These are phyloP conservation scores for Aphis gossypii DNA, from an alignment of 1,140 invertebrate species.

Conservation along the genomic window DNA sequence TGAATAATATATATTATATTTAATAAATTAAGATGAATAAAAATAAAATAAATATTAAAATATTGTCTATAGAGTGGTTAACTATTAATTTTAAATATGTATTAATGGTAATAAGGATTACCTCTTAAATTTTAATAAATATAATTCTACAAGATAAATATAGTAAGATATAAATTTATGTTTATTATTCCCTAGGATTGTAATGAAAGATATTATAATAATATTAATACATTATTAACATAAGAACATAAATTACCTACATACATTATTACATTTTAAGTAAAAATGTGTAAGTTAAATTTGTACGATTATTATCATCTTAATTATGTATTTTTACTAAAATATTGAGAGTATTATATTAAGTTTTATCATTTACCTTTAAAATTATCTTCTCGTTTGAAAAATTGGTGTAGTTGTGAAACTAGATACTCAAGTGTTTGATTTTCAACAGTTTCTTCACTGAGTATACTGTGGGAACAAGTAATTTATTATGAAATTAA, in stretches of 20 bases:
- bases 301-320: too few species aligned
- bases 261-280: background rate
- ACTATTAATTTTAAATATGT: background rate
- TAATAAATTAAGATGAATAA: background rate
- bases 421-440: conserved; percentile 73
- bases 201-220: background rate
- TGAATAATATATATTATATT: conserved; percentile 56
- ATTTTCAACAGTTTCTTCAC: conserved; percentile 72
- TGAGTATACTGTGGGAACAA: conserved; percentile 67
- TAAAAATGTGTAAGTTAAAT: background rate
- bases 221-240: background rate
- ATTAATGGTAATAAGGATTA: background rate
- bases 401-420: conserved; percentile 73
- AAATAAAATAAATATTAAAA: too few species aligned
- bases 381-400: conserved; percentile 60
- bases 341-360: background rate
- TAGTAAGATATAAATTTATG: background rate
- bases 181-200: background rate
- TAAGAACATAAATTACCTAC: background rate
- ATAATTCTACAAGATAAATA: background rate
- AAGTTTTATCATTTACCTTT: conserved; percentile 58
- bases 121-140: background rate
- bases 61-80: background rate
- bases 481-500: background rate
- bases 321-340: background rate